These are phyloP conservation scores for Subacronicta megacephala DNA, from an alignment of 2,888 invertebrate genomes.

Conservation along the genomic window DNA sequence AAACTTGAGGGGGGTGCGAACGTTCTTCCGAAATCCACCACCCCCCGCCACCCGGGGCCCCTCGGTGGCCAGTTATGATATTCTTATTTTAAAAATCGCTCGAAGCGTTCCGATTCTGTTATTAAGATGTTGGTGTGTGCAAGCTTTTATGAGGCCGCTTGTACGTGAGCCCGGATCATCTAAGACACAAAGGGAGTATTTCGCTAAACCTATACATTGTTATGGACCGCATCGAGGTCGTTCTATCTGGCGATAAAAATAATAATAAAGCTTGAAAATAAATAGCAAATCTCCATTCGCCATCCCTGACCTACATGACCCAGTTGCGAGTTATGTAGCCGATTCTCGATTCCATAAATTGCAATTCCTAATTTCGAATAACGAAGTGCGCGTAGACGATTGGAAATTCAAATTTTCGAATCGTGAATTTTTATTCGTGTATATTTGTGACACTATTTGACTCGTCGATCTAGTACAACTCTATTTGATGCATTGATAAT, in stretches of 20 bases:
- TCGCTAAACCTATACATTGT: slow-evolving; percentile 58
- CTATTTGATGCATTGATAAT: too few relatives aligned
- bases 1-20: slow-evolving; percentile 84
- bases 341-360: slow-evolving; percentile 61
- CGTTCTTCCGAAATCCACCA: slow-evolving; percentile 86
- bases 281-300: slow-evolving; percentile 57
- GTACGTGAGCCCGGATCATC: slow-evolving; percentile 66
- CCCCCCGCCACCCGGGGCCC: slow-evolving; percentile 63
- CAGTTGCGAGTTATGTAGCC: slow-evolving; percentile 62
- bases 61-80: slow-evolving; percentile 87
- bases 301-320: slow-evolving; percentile 77
- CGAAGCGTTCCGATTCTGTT: slow-evolving; percentile 87
- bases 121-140: slow-evolving; percentile 87
- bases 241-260: slow-evolving; percentile 63
- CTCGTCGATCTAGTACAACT: slow-evolving; percentile 20
- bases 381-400: slow-evolving; percentile 58
- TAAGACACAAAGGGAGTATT: slow-evolving; percentile 69
- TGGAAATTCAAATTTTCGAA: slow-evolving; percentile 56
- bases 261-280: slow-evolving; percentile 67
- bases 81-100: slow-evolving; percentile 88
- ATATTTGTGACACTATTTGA: slow-evolving; percentile 13
- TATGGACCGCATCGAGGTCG: slow-evolving; percentile 56
- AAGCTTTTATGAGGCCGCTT: slow-evolving; percentile 76
- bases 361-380: slow-evolving; percentile 62
- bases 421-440: slow-evolving; percentile 45